Conservation (phyloP, 2,113 vertebrate genomes). For the Desmodus rotundus region DNA sequence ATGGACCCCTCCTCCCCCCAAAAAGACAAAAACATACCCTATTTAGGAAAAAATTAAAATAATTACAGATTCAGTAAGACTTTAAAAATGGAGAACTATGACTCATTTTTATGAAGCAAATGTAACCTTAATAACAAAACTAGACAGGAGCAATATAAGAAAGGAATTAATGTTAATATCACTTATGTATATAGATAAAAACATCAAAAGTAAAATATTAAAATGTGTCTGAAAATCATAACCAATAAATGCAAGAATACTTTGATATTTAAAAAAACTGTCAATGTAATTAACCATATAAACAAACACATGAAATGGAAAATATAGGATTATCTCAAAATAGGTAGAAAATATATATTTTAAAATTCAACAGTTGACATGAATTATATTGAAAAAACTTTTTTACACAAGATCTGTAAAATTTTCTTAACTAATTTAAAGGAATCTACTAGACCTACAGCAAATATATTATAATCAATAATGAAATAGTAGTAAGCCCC, state of each 20-base stretch:
- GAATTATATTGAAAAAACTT: not conserved
- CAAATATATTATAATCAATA: not conserved
- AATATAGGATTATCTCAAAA: not conserved
- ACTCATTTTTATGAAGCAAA: not conserved
- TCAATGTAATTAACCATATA: not conserved
- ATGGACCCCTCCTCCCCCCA: not conserved
- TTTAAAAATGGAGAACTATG: not conserved
- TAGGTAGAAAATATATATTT: not conserved
- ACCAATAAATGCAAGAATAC: not conserved
- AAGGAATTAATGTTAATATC: not conserved
- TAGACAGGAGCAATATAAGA: not conserved
- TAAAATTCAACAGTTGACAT: not conserved
- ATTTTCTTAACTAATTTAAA: not conserved
- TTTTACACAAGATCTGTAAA: not conserved
- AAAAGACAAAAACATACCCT: not conserved
- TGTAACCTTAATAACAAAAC: not conserved
- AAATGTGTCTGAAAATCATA: not conserved
- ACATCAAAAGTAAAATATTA: not conserved
- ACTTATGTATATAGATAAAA: not conserved
- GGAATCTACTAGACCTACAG: not conserved
- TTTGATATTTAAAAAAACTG: not conserved
- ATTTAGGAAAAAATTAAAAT: not conserved
- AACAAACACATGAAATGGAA: not conserved
- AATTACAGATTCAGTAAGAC: not conserved
- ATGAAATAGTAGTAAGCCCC: not conserved